Evolutionary conservation across 2,888 invertebrate genomes (phyloP), one percentile per base, ranked within the genome.

Genomic region (Tetragnatha montana): DNA sequence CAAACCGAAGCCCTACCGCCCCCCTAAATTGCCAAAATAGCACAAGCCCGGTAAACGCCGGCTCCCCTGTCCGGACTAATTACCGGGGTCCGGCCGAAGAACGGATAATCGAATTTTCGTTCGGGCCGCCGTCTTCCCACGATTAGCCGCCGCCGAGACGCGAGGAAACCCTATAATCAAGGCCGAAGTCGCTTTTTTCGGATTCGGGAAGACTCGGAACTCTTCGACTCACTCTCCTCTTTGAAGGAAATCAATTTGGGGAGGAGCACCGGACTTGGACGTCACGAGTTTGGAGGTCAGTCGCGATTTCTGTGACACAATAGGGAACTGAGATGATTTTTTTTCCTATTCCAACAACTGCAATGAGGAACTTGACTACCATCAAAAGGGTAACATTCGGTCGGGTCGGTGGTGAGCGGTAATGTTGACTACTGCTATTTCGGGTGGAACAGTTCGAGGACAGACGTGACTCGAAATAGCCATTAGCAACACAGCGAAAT

Each of bases 81-180:
- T 89, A 89, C 88, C 81, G 80, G 84, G 84, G 81, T 80, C 81
- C 84, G 80, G 12, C 50, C 35, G 35, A 35, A 79, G 84, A 80
- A 89, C 74, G 76, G 80, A 84, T 89, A 89, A 89, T 84, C 88
- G 81, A 83, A 83, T 88, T 88, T 35, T 35, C 35, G 35, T 35
- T 80, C 60, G 69, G 88, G 84, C 88, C 80, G 79, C 83, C 82
- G 76, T 79, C 88, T 89, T 89, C 88, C 88, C 84, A 89, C 84
- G 88, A 89, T 89, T 89, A 89, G 73, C 60, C 74, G 88, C 80
- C 88, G 79, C 80, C 10, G 84, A 89, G 74, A 88, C 80, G 75
- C 71, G 51, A 51, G 79, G 68, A 75, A 84, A 84, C 84, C 88
- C 88, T 89, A 76, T 89, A 89, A 89, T 89, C 88, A 89, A 89